phyloP scores from a whole-genome alignment of 2,888 invertebrate species.

The Eupithecia exiguata region DNA sequence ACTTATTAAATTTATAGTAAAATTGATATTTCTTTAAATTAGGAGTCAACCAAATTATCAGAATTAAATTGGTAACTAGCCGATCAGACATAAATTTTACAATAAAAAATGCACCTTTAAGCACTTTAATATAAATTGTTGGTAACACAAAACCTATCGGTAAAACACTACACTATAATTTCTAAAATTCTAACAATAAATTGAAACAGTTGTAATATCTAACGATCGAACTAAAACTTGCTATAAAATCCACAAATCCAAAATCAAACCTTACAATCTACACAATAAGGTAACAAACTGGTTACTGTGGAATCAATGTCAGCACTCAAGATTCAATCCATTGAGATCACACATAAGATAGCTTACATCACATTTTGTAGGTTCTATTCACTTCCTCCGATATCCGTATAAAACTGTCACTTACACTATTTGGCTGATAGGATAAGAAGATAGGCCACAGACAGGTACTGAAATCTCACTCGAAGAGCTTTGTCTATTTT shows the following conservation, averaged over 20 bases:
- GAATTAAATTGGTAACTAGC: constrained; percentile 15
- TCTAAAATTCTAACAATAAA: not conserved
- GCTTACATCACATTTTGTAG: constrained; percentile 74
- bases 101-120: constrained; percentile 5
- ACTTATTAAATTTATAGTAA: not conserved
- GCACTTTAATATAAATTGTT: not conserved
- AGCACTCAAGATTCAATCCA: constrained; percentile 60
- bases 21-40: not conserved
- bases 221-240: not conserved
- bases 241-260: constrained; percentile 51
- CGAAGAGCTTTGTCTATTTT: constrained; percentile 15
- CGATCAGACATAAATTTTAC: not conserved
- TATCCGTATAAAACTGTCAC: constrained; percentile 30
- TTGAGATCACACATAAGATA: constrained; percentile 70
- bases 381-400: constrained; percentile 49
- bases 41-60: not conserved
- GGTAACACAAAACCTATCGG: not conserved
- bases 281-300: constrained; percentile 46
- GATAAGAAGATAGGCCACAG: constrained; percentile 29
- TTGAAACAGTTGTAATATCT: not conserved
- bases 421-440: constrained; percentile 33
- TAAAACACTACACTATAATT: not conserved
- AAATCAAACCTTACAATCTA: constrained; percentile 48
- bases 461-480: constrained; percentile 24
- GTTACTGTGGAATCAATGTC: constrained; percentile 54